Conservation (phyloP, 2,797 vertebrate species). For the Podargus strigoides region DNA sequence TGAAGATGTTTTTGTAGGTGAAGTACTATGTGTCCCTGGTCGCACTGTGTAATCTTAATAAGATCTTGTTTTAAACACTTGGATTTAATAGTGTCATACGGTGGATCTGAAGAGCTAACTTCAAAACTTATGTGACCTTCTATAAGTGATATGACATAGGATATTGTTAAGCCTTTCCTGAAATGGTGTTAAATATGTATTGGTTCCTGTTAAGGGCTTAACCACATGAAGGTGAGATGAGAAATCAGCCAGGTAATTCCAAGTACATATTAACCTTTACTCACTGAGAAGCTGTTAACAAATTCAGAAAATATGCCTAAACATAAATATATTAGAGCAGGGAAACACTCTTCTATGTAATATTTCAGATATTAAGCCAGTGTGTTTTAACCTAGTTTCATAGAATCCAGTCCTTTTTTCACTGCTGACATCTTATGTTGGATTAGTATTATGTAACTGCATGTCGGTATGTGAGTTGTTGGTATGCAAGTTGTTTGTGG, state of each 20-base stretch:
- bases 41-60: slow-evolving; percentile 20
- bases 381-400: not conserved
- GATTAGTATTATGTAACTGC: not conserved
- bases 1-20: not conserved
- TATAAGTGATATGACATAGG: not conserved
- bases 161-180: not conserved
- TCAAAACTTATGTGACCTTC: not conserved
- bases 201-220: slow-evolving; percentile 1
- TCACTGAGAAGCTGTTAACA: not conserved
- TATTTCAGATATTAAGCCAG: not conserved
- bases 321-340: not conserved
- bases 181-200: not conserved
- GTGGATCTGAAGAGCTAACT: slow-evolving; percentile 3
- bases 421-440: not conserved
- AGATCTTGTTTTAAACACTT: slow-evolving; percentile 21
- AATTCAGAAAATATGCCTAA: not conserved
- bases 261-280: not conserved
- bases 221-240: not conserved
- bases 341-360: not conserved
- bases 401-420: not conserved
- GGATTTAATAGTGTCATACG: not conserved
- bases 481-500: not conserved
- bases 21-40: not conserved
- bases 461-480: not conserved
- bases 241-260: not conserved